phyloP scores from a whole-genome alignment of 2,888 invertebrate genomes.

The Drosophila meridiana region DNA sequence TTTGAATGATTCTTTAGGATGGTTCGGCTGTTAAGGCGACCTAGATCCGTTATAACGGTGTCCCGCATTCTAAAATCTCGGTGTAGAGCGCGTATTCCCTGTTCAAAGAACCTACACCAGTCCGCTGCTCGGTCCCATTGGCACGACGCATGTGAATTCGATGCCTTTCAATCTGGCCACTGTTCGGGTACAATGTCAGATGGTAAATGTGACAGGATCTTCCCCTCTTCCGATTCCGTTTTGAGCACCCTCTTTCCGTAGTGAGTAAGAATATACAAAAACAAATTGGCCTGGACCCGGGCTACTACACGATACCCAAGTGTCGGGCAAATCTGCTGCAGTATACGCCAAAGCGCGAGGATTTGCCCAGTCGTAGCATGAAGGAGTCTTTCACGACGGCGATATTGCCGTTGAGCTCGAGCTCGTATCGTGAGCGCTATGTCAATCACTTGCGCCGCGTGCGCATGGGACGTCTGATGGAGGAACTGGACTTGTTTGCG shows the following conservation, averaged over 20 bases:
- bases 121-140: background rate
- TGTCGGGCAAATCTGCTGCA: conserved; percentile 86
- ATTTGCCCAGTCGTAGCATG: conserved; percentile 88
- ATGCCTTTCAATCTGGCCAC: conserved; percentile 40
- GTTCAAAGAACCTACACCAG: background rate
- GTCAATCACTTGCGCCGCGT: conserved; percentile 87
- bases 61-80: background rate
- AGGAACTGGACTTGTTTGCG: conserved; percentile 91
- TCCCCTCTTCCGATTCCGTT: background rate
- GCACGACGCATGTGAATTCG: conserved; percentile 17
- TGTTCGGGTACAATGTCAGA: conserved; percentile 59
- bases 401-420: conserved; percentile 88
- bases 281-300: conserved; percentile 74
- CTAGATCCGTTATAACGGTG: background rate
- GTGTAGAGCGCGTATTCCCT: background rate
- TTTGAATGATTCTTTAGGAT: conserved; percentile 12
- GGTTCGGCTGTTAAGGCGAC: conserved; percentile 4
- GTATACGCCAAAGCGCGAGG: conserved; percentile 86
- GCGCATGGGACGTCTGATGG: conserved; percentile 89
- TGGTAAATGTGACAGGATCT: conserved; percentile 35
- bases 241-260: conserved; percentile 14
- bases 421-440: conserved; percentile 88
- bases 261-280: conserved; percentile 72
- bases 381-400: conserved; percentile 89
- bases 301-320: conserved; percentile 85